These are phyloP conservation scores for Conger conger DNA, from an alignment of 2,113 vertebrate genomes.

Conservation along the genomic window DNA sequence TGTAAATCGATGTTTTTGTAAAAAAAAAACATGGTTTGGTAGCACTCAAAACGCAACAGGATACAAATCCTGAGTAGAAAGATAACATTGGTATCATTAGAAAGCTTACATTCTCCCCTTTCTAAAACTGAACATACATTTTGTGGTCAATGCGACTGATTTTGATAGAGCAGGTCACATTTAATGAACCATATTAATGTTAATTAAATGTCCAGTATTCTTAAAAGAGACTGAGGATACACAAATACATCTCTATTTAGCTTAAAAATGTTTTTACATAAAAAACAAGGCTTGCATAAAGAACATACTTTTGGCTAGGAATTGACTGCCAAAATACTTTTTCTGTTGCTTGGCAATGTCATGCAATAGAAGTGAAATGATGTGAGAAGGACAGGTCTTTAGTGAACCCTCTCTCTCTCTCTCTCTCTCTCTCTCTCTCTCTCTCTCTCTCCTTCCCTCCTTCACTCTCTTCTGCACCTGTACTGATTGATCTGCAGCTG, in stretches of 20 bases:
- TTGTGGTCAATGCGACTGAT: no score
- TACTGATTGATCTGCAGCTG: constrained; percentile 4
- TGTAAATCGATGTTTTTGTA: no score
- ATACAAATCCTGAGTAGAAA: no score
- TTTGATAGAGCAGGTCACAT: no score
- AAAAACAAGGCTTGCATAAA: neutral
- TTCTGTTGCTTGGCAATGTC: neutral
- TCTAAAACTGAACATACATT: no score
- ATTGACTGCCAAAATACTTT: neutral
- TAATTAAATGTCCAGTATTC: neutral
- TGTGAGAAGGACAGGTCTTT: neutral
- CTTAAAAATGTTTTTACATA: neutral
- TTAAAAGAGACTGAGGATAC: neutral
- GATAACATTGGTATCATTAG: no score
- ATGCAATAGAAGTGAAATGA: neutral
- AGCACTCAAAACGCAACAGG: no score
- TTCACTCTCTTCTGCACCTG: neutral
- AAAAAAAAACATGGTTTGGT: no score
- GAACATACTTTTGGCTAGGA: neutral
- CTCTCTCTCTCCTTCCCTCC: neutral
- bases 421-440: neutral
- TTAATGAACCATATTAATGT: no score
- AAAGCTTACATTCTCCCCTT: no score
- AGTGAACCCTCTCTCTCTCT: neutral
- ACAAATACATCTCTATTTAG: neutral